phyloP scores from a whole-genome alignment of 2,888 invertebrate species.

The Drosophila barbarae region DNA sequence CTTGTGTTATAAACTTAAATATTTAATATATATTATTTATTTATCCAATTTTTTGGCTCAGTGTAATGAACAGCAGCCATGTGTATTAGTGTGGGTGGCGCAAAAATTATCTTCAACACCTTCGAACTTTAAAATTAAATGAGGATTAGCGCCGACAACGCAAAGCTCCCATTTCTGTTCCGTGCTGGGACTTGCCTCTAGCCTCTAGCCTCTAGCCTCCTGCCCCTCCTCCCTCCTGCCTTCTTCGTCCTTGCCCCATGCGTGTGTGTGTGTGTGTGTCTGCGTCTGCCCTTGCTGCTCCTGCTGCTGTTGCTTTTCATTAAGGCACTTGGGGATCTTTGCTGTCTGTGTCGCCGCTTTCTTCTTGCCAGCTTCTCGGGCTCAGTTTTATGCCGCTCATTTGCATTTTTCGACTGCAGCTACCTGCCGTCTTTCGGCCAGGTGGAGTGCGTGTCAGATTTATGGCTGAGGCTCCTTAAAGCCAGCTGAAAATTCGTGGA shows the following conservation, averaged over 20 bases:
- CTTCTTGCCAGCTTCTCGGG: conserved; percentile 26
- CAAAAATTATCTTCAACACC: conserved; percentile 79
- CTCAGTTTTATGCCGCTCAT: conserved; percentile 62
- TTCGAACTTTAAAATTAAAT: conserved; percentile 79
- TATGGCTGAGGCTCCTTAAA: conserved; percentile 29
- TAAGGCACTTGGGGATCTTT: conserved; percentile 68
- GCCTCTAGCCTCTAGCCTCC: neutral
- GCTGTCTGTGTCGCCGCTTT: conserved; percentile 49
- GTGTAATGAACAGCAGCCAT: conserved; percentile 27
- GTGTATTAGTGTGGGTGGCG: conserved; percentile 57
- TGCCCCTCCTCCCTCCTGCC: neutral
- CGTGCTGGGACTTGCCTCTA: conserved; percentile 27
- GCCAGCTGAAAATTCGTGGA: neutral
- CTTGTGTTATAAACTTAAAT: too few species aligned
- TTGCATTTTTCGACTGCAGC: conserved; percentile 65
- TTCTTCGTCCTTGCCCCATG: conserved; percentile 1
- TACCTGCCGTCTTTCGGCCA: neutral
- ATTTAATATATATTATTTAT: too few species aligned
- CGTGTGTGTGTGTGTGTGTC: conserved; percentile 13
- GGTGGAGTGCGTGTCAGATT: conserved; percentile 37
- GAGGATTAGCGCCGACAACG: conserved; percentile 77
- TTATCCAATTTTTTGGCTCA: neutral
- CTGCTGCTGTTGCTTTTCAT: conserved; percentile 61
- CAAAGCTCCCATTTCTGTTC: conserved; percentile 39
- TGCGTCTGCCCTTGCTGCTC: conserved; percentile 15